phyloP scores from a whole-genome alignment of 2,888 invertebrate genomes.

The Fragum whitleyi region DNA sequence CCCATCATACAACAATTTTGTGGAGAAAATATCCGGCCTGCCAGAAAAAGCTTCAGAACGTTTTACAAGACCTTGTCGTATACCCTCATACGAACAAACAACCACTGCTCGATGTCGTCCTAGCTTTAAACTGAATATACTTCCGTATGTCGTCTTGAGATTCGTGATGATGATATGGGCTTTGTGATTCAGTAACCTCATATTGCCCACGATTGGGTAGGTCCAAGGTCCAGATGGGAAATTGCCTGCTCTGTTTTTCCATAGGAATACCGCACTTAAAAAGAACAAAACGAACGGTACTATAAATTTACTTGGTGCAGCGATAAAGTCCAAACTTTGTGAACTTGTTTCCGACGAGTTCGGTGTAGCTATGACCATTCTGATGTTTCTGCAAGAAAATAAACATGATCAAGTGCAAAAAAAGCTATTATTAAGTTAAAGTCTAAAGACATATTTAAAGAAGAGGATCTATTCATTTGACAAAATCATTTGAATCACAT shows the following conservation, averaged over 20 bases:
- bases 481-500: too few relatives aligned
- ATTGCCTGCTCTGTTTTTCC: constrained; percentile 49
- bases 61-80: constrained; percentile 71
- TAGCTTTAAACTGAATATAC: constrained; percentile 71
- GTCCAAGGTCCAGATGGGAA: constrained; percentile 71
- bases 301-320: constrained; percentile 31
- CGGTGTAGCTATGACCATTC: too few relatives aligned
- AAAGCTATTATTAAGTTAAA: too few relatives aligned
- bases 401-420: too few relatives aligned
- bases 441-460: too few relatives aligned
- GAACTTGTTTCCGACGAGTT: too few relatives aligned
- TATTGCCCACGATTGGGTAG: constrained; percentile 71
- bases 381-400: too few relatives aligned
- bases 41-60: constrained; percentile 61
- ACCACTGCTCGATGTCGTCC: constrained; percentile 72
- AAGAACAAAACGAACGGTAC: constrained; percentile 43
- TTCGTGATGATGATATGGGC: constrained; percentile 72
- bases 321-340: background rate
- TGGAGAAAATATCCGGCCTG: constrained; percentile 67
- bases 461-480: too few relatives aligned
- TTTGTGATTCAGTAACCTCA: constrained; percentile 58
- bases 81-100: constrained; percentile 70
- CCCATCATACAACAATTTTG: constrained; percentile 67
- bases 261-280: constrained; percentile 64
- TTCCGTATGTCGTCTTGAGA: constrained; percentile 73